Evolutionary conservation across 2,888 invertebrate genomes (phyloP).

Genomic region (Athalia cordata): DNA sequence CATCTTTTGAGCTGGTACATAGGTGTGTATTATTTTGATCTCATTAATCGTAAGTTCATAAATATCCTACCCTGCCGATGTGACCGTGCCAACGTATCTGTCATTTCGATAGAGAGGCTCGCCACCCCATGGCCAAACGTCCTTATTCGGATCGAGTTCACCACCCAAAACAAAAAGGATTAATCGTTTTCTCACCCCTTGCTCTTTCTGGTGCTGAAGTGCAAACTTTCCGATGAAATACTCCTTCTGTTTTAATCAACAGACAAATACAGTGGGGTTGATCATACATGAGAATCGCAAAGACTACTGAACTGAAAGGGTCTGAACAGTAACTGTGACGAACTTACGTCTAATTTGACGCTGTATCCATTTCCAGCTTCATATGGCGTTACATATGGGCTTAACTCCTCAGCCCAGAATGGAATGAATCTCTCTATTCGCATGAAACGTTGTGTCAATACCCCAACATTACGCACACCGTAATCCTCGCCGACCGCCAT

Average conservation of each 20-base stretch:
- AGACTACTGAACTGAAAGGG: constrained; percentile 18
- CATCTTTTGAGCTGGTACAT: too few species aligned
- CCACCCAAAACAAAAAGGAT: constrained; percentile 80
- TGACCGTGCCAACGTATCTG: constrained; percentile 80
- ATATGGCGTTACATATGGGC: constrained; percentile 78
- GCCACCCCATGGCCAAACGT: constrained; percentile 83
- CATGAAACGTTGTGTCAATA: constrained; percentile 80
- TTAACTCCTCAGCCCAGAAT: constrained; percentile 83
- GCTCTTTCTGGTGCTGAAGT: constrained; percentile 77
- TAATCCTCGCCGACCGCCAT: constrained; percentile 81
- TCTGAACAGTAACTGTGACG: constrained; percentile 5
- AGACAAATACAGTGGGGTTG: constrained; percentile 26
- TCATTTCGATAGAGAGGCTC: constrained; percentile 82
- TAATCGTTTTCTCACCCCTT: constrained; percentile 78
- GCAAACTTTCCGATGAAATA: constrained; percentile 82
- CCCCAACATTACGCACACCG: constrained; percentile 81
- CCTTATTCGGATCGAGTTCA: constrained; percentile 78
- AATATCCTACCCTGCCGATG: constrained; percentile 77
- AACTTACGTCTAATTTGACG: constrained; percentile 76
- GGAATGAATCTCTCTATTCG: constrained; percentile 83
- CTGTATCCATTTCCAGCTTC: constrained; percentile 80
- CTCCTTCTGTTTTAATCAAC: constrained; percentile 71
- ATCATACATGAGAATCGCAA: not conserved
- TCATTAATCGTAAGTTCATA: constrained; percentile 17
- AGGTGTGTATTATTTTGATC: not conserved